phyloP scores from a whole-genome alignment of 2,888 invertebrate species.

The Meghimatium bilineatum region DNA sequence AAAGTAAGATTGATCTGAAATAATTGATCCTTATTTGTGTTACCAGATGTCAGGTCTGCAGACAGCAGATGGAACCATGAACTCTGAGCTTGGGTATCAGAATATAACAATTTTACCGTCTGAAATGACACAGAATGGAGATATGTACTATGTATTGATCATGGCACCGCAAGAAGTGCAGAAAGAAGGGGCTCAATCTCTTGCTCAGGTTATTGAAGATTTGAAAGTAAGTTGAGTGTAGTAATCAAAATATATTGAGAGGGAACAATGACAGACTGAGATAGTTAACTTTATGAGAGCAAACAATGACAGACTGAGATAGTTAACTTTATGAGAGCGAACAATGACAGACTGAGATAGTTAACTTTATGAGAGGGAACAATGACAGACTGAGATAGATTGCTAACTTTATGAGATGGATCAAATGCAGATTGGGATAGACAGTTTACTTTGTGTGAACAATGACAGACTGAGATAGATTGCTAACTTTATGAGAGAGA shows the following conservation, averaged over 20 bases:
- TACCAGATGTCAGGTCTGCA: conserved; percentile 47
- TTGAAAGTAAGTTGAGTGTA: conserved; percentile 31
- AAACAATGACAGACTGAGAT: too few species aligned
- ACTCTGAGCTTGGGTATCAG: conserved; percentile 79
- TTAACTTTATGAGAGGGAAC: too few species aligned
- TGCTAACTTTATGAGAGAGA: too few species aligned
- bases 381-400: too few species aligned
- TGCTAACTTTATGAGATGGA: too few species aligned
- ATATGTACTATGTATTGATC: conserved; percentile 91
- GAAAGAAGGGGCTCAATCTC: conserved; percentile 54
- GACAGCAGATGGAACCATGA: conserved; percentile 47
- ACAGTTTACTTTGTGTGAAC: too few species aligned
- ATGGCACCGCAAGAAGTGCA: conserved; percentile 83
- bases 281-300: too few species aligned
- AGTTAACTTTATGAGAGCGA: too few species aligned
- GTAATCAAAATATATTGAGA: not conserved
- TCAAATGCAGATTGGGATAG: too few species aligned
- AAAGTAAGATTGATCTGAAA: not conserved
- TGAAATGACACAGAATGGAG: conserved; percentile 85
- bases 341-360: too few species aligned
- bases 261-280: too few species aligned
- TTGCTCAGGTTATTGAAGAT: conserved; percentile 37
- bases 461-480: too few species aligned
- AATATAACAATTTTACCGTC: conserved; percentile 91
- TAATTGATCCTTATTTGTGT: not conserved